phyloP scores from a whole-genome alignment of 2,113 vertebrate species.

The Lonchura striata region DNA sequence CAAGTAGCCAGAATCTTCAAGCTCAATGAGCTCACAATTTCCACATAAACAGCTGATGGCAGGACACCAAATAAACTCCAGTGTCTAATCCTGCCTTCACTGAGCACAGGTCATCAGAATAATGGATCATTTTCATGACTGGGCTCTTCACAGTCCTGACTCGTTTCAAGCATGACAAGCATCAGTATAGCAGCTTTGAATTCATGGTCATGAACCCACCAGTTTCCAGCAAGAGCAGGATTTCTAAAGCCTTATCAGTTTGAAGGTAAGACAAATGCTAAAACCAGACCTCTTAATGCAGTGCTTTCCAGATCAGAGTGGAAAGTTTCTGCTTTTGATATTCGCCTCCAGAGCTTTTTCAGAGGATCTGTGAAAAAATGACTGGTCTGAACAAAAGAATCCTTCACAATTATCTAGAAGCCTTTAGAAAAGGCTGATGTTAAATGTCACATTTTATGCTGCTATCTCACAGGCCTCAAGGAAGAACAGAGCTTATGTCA shows the following conservation, averaged over 20 bases:
- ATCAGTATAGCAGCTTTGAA: not conserved
- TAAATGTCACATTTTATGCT: conserved; percentile 47
- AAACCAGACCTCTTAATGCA: not conserved
- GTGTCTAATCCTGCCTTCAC: not conserved
- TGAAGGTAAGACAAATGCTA: not conserved
- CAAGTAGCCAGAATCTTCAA: not conserved
- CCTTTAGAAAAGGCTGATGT: conserved; percentile 45
- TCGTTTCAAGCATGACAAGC: not conserved
- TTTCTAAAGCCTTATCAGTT: not conserved
- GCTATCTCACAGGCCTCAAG: conserved; percentile 28
- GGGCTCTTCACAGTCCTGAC: not conserved
- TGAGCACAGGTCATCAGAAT: not conserved
- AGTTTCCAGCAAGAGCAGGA: not conserved
- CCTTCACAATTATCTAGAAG: conserved; percentile 22
- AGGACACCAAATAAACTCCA: not conserved
- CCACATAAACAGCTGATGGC: not conserved
- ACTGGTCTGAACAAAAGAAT: conserved; percentile 39
- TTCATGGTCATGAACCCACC: not conserved
- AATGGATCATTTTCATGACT: not conserved
- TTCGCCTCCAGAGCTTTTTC: not conserved
- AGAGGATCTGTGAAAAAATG: conserved; percentile 4
- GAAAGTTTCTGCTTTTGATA: not conserved
- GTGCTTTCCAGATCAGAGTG: not conserved
- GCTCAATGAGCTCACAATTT: not conserved
- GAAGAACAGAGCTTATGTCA: conserved; percentile 41